Evolutionary conservation across 2,113 vertebrate genomes (phyloP), one percentile per base, ranked within the genome.

Genomic region (Tachycineta bicolor): DNA sequence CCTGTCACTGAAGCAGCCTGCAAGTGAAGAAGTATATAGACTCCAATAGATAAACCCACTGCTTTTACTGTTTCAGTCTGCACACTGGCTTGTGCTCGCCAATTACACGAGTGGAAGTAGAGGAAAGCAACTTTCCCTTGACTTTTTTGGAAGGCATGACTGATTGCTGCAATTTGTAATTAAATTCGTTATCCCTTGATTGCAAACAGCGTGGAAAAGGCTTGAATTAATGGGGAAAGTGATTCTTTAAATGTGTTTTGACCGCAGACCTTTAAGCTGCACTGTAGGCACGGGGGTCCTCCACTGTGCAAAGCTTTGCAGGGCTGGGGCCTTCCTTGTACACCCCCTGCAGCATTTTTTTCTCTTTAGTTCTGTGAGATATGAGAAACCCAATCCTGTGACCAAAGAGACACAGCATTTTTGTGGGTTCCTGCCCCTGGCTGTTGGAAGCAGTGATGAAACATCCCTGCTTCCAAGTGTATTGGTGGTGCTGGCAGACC

Each of bases 271-370:
- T 89, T 60, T 44, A 67, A 60, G 37, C 17, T 87, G 15, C 0
- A 0, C 25, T 58, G n/a, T 2, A 4, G 47, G 16, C 62, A 52
- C 7, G 25, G 49, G 67, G 18, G 8, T 19, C 8, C 7, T 78
- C 11, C 24, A 12, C 5, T 0, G 0, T 18, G 47, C 22, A 52
- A 34, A 52, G 19, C 1, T 9, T 28, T 58, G 34, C 65, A 53
- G 49, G 58, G 15, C 18, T 55, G n/a, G 21, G 7, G 12, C 11
- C 16, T 85, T 86, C 10, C 37, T 73, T 90, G 81, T 59, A 28
- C 2, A 9, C 1, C 4, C 7, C 13, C 23, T 6, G 8, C 19
- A 44, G 24, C 0, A 0, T 11, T 74, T 65, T 56, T 56, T 81
- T 53, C 25, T 49, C 28, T 46, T 90, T 0, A 8, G 1, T 46